phyloP scores from a whole-genome alignment of 2,113 vertebrate genomes.

The Chunga burmeisteri region DNA sequence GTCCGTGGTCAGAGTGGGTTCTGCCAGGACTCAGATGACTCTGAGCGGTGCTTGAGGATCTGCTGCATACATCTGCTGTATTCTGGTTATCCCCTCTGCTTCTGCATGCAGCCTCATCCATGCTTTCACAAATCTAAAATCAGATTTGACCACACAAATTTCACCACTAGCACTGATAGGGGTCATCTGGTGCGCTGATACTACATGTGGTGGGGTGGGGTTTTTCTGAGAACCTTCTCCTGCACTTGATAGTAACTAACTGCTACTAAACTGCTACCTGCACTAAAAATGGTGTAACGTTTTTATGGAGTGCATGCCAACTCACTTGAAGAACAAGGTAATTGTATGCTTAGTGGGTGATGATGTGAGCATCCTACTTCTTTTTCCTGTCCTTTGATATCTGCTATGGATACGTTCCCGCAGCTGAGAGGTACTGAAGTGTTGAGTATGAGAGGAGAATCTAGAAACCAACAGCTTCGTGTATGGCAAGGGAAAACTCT shows the following conservation, averaged over 20 bases:
- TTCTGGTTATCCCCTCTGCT: neutral
- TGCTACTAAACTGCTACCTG: neutral
- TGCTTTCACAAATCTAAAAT: neutral
- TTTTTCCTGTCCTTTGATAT: neutral
- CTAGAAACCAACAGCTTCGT: neutral
- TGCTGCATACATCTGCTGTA: neutral
- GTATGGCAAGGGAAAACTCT: neutral
- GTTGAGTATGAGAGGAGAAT: neutral
- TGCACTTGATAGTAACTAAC: neutral
- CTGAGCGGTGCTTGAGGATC: neutral
- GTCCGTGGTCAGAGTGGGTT: neutral
- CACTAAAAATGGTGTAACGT: neutral
- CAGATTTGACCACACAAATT: neutral
- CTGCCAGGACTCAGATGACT: neutral
- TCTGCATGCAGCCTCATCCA: neutral
- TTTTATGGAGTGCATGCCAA: neutral
- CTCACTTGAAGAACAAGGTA: neutral
- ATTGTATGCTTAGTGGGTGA: neutral
- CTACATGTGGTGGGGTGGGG: rapidly evolving
- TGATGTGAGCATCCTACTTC: neutral
- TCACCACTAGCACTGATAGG: neutral
- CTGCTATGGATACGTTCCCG: neutral
- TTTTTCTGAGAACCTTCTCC: neutral
- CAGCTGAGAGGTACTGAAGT: neutral
- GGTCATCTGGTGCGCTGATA: neutral